Evolutionary conservation across 2,888 invertebrate genomes (phyloP), one percentile per base, ranked within the genome.

Genomic region (Auanema freiburgensis): DNA sequence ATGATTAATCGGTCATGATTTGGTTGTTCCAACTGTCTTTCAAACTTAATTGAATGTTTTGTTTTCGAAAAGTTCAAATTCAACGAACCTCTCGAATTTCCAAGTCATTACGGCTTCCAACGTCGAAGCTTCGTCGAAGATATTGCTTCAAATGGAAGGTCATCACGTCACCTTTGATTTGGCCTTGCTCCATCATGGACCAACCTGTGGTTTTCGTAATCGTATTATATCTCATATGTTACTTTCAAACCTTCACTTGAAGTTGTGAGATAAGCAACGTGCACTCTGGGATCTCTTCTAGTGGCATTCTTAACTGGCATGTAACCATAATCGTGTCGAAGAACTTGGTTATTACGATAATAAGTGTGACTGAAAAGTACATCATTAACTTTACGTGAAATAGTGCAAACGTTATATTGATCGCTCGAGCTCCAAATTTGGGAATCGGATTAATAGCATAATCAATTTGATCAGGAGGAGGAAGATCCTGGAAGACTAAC

Each of bases 291-390:
- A 64, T 82, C 82, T 6, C 80, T 56, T 43, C 80, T 62, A 5
- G 82, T 82, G 11, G 82, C 79, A 62, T 82, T 82, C 62, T 82
- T 82, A 8, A 82, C 82, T 8, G 82, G 82, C 82, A 82, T 81
- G 65, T 78, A 82, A 1, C 81, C 82, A 55, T 81, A 82, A 52
- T 82, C 82, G 46, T 80, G 78, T 44, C 81, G 76, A 40, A 78
- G 63, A 16, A 82, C 79, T 33, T 71, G 66, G 18, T 76, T 74
- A 18, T 69, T 61, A 33, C 79, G 75, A 59, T 72, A 81, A 57
- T 82, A 81, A 41, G 79, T 81, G 70, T 81, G 81, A 6, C 80
- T 80, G n/a, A n/a, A n/a, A n/a, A n/a, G n/a, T n/a, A n/a, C n/a
- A n/a, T n/a, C n/a, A n/a, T n/a, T n/a, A n/a, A 11, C 23, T 8